These are phyloP conservation scores for Erynnis tages DNA, from an alignment of 2,888 invertebrate species.

Conservation along the genomic window DNA sequence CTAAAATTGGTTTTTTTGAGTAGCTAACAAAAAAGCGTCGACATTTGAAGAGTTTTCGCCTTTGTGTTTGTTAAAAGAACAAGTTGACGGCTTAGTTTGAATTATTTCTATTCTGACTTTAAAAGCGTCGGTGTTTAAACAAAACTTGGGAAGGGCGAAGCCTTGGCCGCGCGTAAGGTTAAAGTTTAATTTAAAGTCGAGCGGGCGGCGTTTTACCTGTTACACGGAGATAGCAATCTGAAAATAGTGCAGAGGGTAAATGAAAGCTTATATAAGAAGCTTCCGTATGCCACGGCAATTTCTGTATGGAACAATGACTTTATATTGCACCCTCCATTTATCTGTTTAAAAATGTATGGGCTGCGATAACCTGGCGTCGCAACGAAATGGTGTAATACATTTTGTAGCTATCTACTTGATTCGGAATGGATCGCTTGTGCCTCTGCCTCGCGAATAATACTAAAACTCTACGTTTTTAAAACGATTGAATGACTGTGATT, in stretches of 20 bases:
- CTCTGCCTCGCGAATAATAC: conserved; percentile 34
- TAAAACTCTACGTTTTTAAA: conserved; percentile 25
- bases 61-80: conserved; percentile 1
- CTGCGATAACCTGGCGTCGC: conserved; percentile 53
- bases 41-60: conserved; percentile 8
- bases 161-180: conserved; percentile 5
- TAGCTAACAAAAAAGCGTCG: conserved; percentile 11
- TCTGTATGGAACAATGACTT: conserved; percentile 39
- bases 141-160: conserved; percentile 5
- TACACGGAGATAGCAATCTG: conserved; percentile 18
- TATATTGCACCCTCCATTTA: conserved; percentile 49
- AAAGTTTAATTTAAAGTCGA: conserved; percentile 23
- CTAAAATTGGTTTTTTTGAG: conserved; percentile 12
- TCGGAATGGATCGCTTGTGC: conserved; percentile 43
- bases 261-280: conserved; percentile 18
- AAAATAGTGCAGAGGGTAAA: conserved; percentile 11
- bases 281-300: conserved; percentile 29
- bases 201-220: conserved; percentile 14
- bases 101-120: conserved; percentile 15
- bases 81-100: conserved; percentile 5
- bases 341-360: conserved; percentile 59
- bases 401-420: conserved; percentile 54
- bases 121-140: conserved; percentile 2
- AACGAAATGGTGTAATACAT: conserved; percentile 62
- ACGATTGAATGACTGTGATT: conserved; percentile 17